These are phyloP conservation scores for Unio delphinus DNA, from an alignment of 2,888 invertebrate species.

Conservation along the genomic window DNA sequence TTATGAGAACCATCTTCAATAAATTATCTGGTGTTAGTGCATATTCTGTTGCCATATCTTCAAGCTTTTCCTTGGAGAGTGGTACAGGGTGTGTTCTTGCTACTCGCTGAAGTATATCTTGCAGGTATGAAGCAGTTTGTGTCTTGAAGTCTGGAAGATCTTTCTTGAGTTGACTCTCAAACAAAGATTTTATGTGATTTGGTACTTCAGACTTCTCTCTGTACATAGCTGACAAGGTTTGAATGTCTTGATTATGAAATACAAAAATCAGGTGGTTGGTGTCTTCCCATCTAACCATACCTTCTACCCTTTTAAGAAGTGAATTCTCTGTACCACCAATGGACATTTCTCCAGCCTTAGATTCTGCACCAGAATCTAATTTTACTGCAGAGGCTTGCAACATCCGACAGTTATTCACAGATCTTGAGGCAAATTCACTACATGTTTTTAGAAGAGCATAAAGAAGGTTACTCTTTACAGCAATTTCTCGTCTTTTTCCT, in stretches of 20 bases:
- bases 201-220: conserved; percentile 32
- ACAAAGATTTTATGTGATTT: conserved; percentile 26
- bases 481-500: neutral
- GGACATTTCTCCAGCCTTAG: neutral
- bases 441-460: conserved; percentile 24
- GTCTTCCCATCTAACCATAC: conserved; percentile 52
- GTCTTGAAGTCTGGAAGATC: conserved; percentile 21
- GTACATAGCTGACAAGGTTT: conserved; percentile 42
- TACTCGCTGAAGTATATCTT: conserved; percentile 26
- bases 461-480: conserved; percentile 18
- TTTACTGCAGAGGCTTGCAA: conserved; percentile 16
- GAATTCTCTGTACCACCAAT: neutral
- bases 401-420: conserved; percentile 16
- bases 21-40: conserved; percentile 54
- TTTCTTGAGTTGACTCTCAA: conserved; percentile 44
- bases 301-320: conserved; percentile 13
- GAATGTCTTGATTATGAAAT: conserved; percentile 44
- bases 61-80: conserved; percentile 4
- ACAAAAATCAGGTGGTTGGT: conserved; percentile 46
- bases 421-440: conserved; percentile 23
- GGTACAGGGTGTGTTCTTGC: conserved; percentile 21
- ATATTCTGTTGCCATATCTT: conserved; percentile 25
- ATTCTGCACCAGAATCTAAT: neutral
- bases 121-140: conserved; percentile 23
- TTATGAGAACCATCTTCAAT: conserved; percentile 51